phyloP scores from a whole-genome alignment of 1,140 invertebrate species.

The Drosophila repletoides region DNA sequence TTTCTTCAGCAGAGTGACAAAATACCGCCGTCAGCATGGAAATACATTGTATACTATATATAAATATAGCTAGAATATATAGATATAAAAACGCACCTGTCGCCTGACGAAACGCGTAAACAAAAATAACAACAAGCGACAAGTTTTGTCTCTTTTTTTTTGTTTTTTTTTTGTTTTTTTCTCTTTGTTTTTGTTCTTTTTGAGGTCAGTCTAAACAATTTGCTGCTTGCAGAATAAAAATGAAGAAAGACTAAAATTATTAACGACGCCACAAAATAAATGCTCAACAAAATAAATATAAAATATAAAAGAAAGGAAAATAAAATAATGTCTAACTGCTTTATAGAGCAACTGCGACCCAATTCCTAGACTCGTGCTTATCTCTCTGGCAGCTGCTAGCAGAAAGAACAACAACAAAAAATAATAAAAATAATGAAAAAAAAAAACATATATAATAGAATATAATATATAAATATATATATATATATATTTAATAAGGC shows the following conservation, averaged over 20 bases:
- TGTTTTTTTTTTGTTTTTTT: constrained; percentile 21
- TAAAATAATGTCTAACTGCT: constrained; percentile 58
- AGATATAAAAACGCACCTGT: constrained; percentile 70
- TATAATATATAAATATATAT: constrained; percentile 3
- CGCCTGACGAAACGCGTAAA: constrained; percentile 67
- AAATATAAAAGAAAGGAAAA: constrained; percentile 29
- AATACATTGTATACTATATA: constrained; percentile 29
- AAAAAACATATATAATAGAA: background rate
- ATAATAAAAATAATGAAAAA: constrained; percentile 1
- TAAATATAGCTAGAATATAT: constrained; percentile 20
- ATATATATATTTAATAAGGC: constrained; percentile 7
- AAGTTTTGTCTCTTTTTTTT: constrained; percentile 41
- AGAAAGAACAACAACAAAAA: background rate
- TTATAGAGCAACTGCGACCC: constrained; percentile 73
- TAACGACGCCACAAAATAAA: constrained; percentile 73
- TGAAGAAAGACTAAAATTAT: constrained; percentile 39
- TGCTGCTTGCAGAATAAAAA: constrained; percentile 25
- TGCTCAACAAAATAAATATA: constrained; percentile 51
- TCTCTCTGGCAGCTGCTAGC: constrained; percentile 48
- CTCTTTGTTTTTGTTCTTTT: constrained; percentile 45
- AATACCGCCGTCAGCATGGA: constrained; percentile 54
- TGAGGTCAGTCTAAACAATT: constrained; percentile 62
- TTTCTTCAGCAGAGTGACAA: constrained; percentile 48
- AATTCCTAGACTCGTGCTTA: constrained; percentile 53
- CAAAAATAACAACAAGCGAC: constrained; percentile 75